Base-by-base conservation (phyloP, 2,888 invertebrate species). In the Tiliacea aurago region DNA sequence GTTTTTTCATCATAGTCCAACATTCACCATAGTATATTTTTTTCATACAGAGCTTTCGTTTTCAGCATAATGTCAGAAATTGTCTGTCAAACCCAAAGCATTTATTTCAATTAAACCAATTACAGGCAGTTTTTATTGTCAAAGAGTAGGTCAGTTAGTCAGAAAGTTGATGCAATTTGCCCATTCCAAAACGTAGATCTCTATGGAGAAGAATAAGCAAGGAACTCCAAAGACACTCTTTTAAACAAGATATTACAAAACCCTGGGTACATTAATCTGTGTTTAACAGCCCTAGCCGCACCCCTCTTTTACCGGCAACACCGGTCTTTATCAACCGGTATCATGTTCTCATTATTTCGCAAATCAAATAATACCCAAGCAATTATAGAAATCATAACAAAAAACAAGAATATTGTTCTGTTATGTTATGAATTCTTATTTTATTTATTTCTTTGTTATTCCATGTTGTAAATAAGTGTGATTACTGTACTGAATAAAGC, bases 351-450 rank as follows among this genome's bases (percentile, higher is more conserved):
- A 64, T 76, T 78, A 78, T 53, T 59, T 64, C 47, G 37, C 37
- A 63, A 68, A 64, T 20, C 56, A 58, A 59, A 64, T 70, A 63
- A 70, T 70, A 64, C 53, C n/a, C 47, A 28, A 49, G n/a, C 53
- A 64, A 76, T 78, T 59, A 78, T 7, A 59, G 23, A 70, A 56
- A 70, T 47, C 53, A 63, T 23, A 59, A 58, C 28, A 63, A 76
- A 78, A n/a, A 59, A 4, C 15, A 45, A 67, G 4, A 56, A 41
- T 41, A 41, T 47, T 53, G 33, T 23, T 62, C 18, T 41, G 43
- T 41, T n/a, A 20, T 43, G 20, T 47, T n/a, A 20, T 49, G 20
- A 6, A n/a, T 53, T 41, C 6, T 18, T 18, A 18, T 9, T 37
- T 59, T 72, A 41, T 37, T 70, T 59, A 0, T 59, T 53, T 33